Evolutionary conservation across 2,113 vertebrate species (phyloP).

Genomic region (Callocephalon fimbriatum): DNA sequence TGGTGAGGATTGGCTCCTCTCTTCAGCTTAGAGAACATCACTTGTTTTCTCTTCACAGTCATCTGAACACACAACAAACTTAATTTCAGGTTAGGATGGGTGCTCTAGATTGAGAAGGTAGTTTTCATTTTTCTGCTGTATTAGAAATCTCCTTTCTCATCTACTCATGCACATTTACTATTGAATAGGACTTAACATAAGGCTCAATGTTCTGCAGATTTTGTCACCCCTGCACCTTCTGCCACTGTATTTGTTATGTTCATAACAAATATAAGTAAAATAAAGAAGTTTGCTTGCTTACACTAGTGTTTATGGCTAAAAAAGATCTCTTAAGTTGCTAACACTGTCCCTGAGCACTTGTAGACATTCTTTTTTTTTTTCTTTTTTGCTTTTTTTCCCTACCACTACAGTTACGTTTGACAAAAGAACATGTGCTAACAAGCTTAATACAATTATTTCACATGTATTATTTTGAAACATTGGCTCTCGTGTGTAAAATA

Average conservation of each 20-base stretch:
- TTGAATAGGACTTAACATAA: not conserved
- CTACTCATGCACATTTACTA: not conserved
- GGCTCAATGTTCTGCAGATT: not conserved
- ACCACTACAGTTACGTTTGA: not conserved
- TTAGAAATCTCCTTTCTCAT: not conserved
- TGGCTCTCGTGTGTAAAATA: not conserved
- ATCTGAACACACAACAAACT: not conserved
- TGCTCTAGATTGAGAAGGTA: not conserved
- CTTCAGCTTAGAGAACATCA: not conserved
- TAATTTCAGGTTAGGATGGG: not conserved
- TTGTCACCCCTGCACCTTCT: not conserved
- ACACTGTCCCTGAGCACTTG: not conserved
- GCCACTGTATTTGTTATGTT: not conserved
- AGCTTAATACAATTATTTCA: not conserved
- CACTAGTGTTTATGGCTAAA: not conserved
- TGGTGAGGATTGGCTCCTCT: not conserved
- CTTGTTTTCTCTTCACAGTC: not conserved
- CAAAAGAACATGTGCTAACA: not conserved
- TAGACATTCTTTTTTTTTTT: not conserved
- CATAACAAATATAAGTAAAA: not conserved
- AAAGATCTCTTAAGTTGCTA: not conserved
- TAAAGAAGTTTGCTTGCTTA: not conserved
- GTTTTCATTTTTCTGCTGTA: not conserved
- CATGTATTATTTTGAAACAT: not conserved
- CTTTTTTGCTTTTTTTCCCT: not conserved